Evolutionary conservation across 2,797 vertebrate species (phyloP).

Genomic region (Poeciliopsis paucimaculata): DNA sequence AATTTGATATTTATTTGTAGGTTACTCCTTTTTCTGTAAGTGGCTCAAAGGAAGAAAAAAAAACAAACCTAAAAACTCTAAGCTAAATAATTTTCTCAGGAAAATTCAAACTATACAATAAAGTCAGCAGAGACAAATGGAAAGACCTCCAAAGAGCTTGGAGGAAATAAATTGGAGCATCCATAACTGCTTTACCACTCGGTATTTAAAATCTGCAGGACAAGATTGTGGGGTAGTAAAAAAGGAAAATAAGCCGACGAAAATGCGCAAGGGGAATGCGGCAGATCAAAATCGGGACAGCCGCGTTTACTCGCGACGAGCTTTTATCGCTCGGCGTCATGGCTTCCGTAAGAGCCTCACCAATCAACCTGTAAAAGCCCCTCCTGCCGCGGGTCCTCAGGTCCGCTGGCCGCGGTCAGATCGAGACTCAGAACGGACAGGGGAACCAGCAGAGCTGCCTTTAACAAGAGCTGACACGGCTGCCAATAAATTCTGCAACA

Average conservation of each 20-base stretch:
- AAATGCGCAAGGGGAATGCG: not conserved
- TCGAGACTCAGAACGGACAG: slow-evolving; percentile 43
- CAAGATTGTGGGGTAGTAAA: not conserved
- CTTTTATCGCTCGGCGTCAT: slow-evolving; percentile 11
- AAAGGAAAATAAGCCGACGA: slow-evolving; percentile 2
- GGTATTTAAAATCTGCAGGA: slow-evolving; percentile 3
- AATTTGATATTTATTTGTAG: slow-evolving; percentile 2
- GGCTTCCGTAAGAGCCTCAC: slow-evolving; percentile 53
- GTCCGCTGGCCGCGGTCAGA: slow-evolving; percentile 24
- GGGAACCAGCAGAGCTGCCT: slow-evolving; percentile 21
- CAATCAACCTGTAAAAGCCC: slow-evolving; percentile 32
- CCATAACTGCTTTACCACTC: not conserved
- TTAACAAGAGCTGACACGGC: slow-evolving; percentile 43
- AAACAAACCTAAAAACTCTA: not conserved
- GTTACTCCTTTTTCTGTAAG: slow-evolving; percentile 9
- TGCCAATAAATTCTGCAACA: slow-evolving; percentile 41
- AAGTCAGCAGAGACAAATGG: not conserved
- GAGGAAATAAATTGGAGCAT: not conserved
- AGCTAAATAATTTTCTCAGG: not conserved
- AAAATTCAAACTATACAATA: not conserved
- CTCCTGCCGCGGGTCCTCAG: not conserved
- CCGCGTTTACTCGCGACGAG: slow-evolving; percentile 12
- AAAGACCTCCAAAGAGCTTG: not conserved
- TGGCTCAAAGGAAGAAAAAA: not conserved
- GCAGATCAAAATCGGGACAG: slow-evolving; percentile 2